A percentile compares a stretch with the other conserved stretches of the same genome.
phyloP scores from a whole-genome alignment of 2,113 vertebrate species.

The Boulengeromyrus knoepffleri region DNA sequence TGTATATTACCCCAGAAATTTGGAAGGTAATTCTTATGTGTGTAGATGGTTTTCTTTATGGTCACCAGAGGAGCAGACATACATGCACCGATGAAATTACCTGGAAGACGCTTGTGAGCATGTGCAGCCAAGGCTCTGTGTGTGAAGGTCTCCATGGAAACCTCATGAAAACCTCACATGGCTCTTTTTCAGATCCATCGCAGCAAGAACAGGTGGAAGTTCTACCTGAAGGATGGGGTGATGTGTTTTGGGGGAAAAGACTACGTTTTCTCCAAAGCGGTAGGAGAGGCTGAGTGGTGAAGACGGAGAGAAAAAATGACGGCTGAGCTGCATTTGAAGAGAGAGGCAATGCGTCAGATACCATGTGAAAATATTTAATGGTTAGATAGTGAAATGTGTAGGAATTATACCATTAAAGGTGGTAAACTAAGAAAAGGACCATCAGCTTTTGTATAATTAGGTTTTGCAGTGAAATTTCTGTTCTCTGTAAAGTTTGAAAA shows the following conservation, averaged over 20 bases:
- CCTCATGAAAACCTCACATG: background rate
- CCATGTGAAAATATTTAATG: background rate
- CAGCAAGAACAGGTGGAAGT: conserved; percentile 97
- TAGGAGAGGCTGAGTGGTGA: conserved; percentile 96
- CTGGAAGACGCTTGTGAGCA: background rate
- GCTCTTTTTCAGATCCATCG: conserved; percentile 78
- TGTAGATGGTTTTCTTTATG: background rate
- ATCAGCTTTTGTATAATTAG: background rate
- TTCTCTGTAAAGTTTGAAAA: conserved; percentile 6
- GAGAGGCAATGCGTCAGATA: background rate
- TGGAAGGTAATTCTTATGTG: background rate
- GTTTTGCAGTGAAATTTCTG: background rate
- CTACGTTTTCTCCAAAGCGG: conserved; percentile 89
- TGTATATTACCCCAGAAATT: background rate
- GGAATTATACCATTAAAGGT: background rate
- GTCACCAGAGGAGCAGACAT: background rate
- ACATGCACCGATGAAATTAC: background rate
- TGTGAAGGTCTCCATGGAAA: conserved; percentile 8
- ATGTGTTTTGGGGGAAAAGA: conserved; percentile 88
- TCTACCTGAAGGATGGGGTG: conserved; percentile 89
- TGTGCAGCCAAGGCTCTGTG: background rate
- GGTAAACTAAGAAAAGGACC: background rate
- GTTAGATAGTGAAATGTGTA: background rate
- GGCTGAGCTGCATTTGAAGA: background rate
- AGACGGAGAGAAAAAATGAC: background rate